Percentiles rank a stretch among this genome's conserved stretches.
Conservation (phyloP, 2,113 vertebrate species). For the Sorex araneus region DNA sequence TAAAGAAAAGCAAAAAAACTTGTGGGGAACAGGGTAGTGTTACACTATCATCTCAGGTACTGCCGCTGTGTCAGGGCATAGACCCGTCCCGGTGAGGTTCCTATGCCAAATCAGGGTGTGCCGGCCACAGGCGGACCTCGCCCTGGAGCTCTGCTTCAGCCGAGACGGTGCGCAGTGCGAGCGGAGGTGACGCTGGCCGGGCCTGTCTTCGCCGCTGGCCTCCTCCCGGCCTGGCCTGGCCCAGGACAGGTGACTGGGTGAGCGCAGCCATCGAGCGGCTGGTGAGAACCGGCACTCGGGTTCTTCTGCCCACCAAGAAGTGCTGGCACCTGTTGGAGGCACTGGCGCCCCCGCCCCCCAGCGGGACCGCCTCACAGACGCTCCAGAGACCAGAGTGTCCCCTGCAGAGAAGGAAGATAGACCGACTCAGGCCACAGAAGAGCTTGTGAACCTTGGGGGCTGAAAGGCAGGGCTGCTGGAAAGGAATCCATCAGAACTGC, state of each 20-base stretch:
- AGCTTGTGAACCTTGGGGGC: not conserved
- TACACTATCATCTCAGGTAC: slow-evolving; percentile 81
- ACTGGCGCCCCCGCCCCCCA: rapidly evolving
- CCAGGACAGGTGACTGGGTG: not conserved
- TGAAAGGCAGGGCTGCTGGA: not conserved
- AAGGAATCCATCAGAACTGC: slow-evolving; percentile 1
- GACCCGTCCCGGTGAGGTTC: slow-evolving; percentile 47
- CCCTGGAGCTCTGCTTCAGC: not conserved
- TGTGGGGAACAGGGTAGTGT: slow-evolving; percentile 81
- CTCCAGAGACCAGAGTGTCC: not conserved
- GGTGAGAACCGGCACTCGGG: not conserved
- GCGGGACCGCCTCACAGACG: not conserved
- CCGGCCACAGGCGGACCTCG: not conserved
- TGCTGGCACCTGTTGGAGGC: not conserved
- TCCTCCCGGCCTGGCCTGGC: not conserved
- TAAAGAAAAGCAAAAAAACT: slow-evolving; percentile 82
- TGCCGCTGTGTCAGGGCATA: slow-evolving; percentile 67
- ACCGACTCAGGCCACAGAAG: not conserved
- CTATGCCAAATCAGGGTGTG: slow-evolving; percentile 23
- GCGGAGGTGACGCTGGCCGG: not conserved
- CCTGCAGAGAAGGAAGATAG: slow-evolving; percentile 21
- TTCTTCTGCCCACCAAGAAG: not conserved
- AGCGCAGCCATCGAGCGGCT: not conserved
- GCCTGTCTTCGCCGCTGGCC: not conserved
- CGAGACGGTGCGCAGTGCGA: not conserved